phyloP scores from a whole-genome alignment of 2,888 invertebrate species.

The Agapostemon virescens region DNA sequence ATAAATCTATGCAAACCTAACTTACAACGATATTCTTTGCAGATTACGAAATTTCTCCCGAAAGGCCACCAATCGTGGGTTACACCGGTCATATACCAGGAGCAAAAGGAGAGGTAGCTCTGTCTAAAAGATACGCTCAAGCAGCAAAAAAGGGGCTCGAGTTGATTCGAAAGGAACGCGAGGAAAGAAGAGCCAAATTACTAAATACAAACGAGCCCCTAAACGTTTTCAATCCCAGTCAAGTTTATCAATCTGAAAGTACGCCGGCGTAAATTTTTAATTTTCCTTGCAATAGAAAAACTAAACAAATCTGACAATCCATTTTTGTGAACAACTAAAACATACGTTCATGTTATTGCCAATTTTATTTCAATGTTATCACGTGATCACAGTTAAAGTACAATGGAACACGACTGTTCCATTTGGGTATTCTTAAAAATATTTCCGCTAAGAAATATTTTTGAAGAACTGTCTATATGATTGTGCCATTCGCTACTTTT shows the following conservation, averaged over 20 bases:
- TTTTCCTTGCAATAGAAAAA: neutral
- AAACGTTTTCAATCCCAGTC: constrained; percentile 64
- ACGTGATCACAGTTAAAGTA: neutral
- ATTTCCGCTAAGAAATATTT: constrained; percentile 61
- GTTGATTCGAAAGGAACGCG: constrained; percentile 83
- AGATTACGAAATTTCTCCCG: constrained; percentile 85
- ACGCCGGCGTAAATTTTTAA: constrained; percentile 35
- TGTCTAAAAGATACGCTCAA: constrained; percentile 86
- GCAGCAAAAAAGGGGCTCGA: constrained; percentile 85
- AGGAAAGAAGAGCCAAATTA: constrained; percentile 75
- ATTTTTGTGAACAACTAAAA: neutral
- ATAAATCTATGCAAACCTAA: neutral
- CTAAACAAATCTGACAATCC: constrained; percentile 16
- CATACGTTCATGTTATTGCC: neutral
- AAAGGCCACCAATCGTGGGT: constrained; percentile 87
- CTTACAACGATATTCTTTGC: constrained; percentile 60
- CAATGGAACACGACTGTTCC: neutral
- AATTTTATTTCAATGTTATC: neutral
- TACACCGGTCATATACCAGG: constrained; percentile 88
- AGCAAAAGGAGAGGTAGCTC: constrained; percentile 85
- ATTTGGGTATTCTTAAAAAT: constrained; percentile 53
- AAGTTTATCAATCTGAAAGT: constrained; percentile 62
- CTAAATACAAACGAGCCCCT: constrained; percentile 55
- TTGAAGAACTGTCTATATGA: constrained; percentile 37
- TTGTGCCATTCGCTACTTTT: constrained; percentile 55